phyloP scores from a whole-genome alignment of 2,888 invertebrate species.

The Phortica okadai region DNA sequence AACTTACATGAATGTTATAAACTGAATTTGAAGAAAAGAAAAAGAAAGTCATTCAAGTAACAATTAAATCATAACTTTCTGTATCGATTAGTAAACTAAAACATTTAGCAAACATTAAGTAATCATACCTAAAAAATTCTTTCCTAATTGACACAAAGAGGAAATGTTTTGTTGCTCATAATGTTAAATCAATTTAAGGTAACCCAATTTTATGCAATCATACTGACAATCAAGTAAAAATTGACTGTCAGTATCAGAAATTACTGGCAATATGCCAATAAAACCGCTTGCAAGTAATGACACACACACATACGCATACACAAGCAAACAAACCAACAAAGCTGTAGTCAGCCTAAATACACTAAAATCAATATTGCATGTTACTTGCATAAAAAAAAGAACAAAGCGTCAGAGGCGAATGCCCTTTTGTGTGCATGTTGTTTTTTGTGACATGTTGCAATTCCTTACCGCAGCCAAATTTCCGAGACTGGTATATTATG shows the following conservation, averaged over 20 bases:
- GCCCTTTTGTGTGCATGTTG: neutral
- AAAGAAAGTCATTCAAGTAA: no score
- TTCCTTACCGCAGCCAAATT: no score
- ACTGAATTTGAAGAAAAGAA: no score
- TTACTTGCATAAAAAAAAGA: neutral
- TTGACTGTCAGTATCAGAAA: neutral
- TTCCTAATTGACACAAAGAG: no score
- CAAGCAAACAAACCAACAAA: neutral
- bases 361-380: neutral
- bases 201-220: slow-evolving; percentile 3
- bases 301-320: neutral
- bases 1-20: no score
- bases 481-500: no score
- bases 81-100: no score
- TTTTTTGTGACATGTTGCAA: neutral
- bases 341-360: neutral
- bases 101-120: no score
- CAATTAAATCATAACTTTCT: no score
- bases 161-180: neutral
- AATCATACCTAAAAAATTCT: no score
- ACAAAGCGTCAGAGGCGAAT: neutral
- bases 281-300: neutral
- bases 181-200: neutral
- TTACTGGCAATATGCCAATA: slow-evolving; percentile 13
- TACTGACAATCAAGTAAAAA: neutral